Evolutionary conservation across 2,888 invertebrate species (phyloP), one percentile per base, ranked within the genome.

Genomic region (Heliconius charithonia): DNA sequence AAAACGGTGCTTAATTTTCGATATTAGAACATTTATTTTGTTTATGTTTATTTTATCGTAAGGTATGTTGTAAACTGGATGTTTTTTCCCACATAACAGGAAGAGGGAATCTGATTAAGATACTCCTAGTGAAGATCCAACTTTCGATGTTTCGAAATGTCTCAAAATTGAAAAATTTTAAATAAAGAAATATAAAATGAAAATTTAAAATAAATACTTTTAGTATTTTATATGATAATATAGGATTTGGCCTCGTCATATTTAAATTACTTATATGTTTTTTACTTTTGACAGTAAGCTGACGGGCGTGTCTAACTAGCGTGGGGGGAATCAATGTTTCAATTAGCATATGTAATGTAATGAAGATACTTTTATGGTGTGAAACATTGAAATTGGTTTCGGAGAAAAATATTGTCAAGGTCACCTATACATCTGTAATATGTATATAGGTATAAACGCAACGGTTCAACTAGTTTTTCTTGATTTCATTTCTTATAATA

Each of bases 341-440:
- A 71, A 71, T 71, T 71, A 51, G 51, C 71, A 71, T 71, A 71
- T 19, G 29, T 56, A 70, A 51, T 70, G 4, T 37, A 70, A 56
- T 12, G 71, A 45, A 70, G 19, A 19, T 45, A 45, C 27, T 29
- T 70, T 70, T 51, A 51, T 51, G 29, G 29, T 27, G 25, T 16
- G 1, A 22, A 25, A 70, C 19, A 19, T 51, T 27, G 4, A 70
- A 45, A 19, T 51, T 27, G 19, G 59, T n/a, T 59, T 27, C 27
- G 7, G 16, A 22, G 65, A 10, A 66, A 32, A 45, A 19, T 71
- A 27, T 27, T n/a, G 22, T 51, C 51, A 70, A 19, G 7, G 51
- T 22, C 51, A 51, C 7, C 19, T 59, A 59, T n/a, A 59, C 56
- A 59, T 59, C 10, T 59, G 56, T 59, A 59, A 59, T 59, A 59